A percentile compares a stretch with the other conserved stretches of the same genome.
These are phyloP conservation scores for Micromesistius poutassou DNA, from an alignment of 2,797 vertebrate species.

Conservation along the genomic window DNA sequence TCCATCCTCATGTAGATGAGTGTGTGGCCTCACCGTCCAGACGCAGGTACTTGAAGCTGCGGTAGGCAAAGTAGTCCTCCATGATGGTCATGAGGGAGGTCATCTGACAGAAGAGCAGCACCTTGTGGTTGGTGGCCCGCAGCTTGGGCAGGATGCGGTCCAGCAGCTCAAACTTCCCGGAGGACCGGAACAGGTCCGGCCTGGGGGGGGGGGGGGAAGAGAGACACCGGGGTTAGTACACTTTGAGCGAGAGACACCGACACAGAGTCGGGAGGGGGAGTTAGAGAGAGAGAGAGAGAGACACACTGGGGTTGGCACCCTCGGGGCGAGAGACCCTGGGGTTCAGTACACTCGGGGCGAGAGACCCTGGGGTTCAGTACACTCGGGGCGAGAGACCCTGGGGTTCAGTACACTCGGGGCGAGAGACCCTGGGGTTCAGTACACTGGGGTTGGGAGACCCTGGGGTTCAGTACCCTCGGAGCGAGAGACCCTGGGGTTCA, in stretches of 20 bases:
- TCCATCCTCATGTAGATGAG: not conserved
- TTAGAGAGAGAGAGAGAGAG: not conserved
- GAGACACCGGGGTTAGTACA: not conserved
- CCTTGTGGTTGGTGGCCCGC: constrained; percentile 91
- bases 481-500: no score
- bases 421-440: no score
- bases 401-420: no score
- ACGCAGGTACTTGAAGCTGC: constrained; percentile 94
- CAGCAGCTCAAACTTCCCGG: constrained; percentile 95
- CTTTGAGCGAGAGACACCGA: not conserved
- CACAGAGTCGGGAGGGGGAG: no score
- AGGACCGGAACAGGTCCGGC: constrained; percentile 88
- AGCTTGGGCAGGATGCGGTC: constrained; percentile 95
- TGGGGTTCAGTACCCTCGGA: no score
- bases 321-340: no score
- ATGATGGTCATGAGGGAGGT: constrained; percentile 98
- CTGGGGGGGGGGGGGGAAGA: constrained; percentile 53
- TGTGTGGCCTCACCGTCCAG: constrained; percentile 82
- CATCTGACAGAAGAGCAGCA: constrained; percentile 99
- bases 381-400: no score
- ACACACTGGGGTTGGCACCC: no score
- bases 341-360: no score
- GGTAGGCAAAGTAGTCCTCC: constrained; percentile 96
- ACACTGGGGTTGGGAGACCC: no score
- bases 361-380: no score